phyloP scores from a whole-genome alignment of 2,797 vertebrate species.

The Crax fasciolata region DNA sequence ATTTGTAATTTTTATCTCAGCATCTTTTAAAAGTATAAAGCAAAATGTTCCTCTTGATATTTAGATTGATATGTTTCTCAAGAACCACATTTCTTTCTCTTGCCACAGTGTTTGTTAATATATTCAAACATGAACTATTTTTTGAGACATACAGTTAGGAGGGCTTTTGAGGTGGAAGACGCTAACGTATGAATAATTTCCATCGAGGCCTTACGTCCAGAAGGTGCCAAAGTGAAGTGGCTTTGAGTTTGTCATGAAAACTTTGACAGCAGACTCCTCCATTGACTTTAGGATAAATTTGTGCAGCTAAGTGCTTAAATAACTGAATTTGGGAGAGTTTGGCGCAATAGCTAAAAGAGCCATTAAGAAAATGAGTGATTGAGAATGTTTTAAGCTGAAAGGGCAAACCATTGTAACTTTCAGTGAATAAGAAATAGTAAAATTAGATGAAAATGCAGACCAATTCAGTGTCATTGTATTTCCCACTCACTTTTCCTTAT shows the following conservation, averaged over 20 bases:
- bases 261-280: not conserved
- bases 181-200: not conserved
- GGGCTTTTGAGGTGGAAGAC: not conserved
- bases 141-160: not conserved
- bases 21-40: not conserved
- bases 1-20: not conserved
- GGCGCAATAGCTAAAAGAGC: not conserved
- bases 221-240: not conserved
- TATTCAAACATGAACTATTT: not conserved
- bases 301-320: conserved; percentile 15
- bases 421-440: not conserved
- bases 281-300: not conserved
- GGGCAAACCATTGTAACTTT: not conserved
- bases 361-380: not conserved
- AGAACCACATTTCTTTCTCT: not conserved
- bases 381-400: not conserved
- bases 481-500: not conserved
- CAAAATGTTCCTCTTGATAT: not conserved
- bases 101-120: not conserved
- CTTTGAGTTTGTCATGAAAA: not conserved
- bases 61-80: not conserved
- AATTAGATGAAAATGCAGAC: not conserved
- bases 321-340: conserved; percentile 32
- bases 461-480: not conserved
- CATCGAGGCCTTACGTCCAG: not conserved